phyloP scores from a whole-genome alignment of 2,797 vertebrate genomes.

The Myotis daubentonii region DNA sequence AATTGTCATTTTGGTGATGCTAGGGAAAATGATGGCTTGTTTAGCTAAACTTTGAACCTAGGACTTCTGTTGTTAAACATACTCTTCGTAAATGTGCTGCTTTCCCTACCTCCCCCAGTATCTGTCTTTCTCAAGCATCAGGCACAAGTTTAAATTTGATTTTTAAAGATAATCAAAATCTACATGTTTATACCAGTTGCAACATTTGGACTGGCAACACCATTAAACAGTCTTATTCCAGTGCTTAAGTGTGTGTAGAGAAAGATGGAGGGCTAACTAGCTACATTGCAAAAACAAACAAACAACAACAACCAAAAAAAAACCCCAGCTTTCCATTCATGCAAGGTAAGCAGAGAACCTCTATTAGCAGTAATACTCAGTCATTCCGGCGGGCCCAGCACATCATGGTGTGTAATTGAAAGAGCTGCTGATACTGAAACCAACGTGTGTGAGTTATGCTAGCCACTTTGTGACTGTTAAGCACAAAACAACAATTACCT shows the following conservation, averaged over 20 bases:
- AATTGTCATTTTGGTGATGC: background rate
- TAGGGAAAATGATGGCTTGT: background rate
- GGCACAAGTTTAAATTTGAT: background rate
- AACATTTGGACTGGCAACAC: background rate
- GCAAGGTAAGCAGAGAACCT: constrained; percentile 3
- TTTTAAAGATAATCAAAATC: constrained; percentile 42
- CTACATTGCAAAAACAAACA: background rate
- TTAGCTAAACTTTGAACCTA: background rate
- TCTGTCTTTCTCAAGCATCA: background rate
- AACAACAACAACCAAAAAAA: no score
- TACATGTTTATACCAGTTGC: background rate
- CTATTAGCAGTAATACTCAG: background rate
- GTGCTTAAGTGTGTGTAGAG: background rate
- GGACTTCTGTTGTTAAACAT: background rate
- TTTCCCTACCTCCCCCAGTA: background rate
- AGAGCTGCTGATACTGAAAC: background rate
- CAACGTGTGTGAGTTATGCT: background rate
- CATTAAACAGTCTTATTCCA: background rate
- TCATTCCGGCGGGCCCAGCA: no score
- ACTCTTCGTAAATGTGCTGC: background rate
- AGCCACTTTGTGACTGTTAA: background rate
- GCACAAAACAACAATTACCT: constrained; percentile 40
- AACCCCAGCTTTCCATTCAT: background rate
- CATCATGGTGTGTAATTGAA: background rate
- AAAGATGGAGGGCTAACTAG: background rate